Evolutionary conservation across 92 coral and sea anemone species (phyloP).

Genomic region (Porites lobata): DNA sequence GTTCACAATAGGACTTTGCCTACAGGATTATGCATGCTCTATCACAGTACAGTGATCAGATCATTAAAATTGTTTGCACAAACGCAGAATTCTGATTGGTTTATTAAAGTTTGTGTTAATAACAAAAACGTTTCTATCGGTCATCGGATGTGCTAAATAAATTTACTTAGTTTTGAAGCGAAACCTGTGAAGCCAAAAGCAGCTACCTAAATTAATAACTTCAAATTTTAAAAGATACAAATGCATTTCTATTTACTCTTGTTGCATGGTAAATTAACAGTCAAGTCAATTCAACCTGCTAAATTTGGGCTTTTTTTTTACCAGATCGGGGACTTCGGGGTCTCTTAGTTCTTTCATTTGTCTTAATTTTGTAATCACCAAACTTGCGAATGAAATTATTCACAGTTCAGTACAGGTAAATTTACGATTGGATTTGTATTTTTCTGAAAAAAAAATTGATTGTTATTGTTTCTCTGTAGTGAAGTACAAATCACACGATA

Average conservation of each 20-base stretch:
- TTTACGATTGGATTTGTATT: too few relatives aligned
- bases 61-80: neutral
- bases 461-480: too few relatives aligned
- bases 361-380: neutral
- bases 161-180: neutral
- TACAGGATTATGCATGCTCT: neutral
- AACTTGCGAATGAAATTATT: neutral
- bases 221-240: neutral
- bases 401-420: neutral
- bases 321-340: neutral
- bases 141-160: slow-evolving; percentile 1
- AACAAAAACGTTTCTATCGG: neutral
- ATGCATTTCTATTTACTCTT: neutral
- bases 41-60: neutral
- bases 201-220: neutral
- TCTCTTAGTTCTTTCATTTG: neutral
- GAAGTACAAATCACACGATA: too few relatives aligned
- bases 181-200: neutral
- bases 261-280: too few relatives aligned
- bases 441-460: too few relatives aligned
- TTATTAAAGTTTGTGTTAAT: slow-evolving; percentile 13
- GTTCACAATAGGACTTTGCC: neutral
- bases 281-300: too few relatives aligned
- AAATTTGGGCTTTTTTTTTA: neutral
- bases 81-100: slow-evolving; percentile 3